Conservation (phyloP, 2,113 vertebrate species). For the Lucifuga dentata region DNA sequence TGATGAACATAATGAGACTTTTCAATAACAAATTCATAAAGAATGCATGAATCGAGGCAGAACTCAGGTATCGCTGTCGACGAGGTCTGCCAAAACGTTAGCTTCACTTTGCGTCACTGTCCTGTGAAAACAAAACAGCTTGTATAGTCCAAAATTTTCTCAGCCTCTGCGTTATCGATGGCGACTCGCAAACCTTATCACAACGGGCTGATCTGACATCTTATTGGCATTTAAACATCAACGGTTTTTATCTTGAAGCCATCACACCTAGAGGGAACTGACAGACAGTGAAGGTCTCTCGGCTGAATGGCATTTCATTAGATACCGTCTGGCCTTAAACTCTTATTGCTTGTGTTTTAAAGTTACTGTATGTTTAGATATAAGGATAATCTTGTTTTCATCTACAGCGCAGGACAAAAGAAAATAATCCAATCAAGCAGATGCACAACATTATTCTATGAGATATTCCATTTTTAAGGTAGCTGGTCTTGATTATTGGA, state of each 20-base stretch:
- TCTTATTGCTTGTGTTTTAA: slow-evolving; percentile 32
- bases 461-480: too few species aligned
- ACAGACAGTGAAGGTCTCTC: slow-evolving; percentile 29
- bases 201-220: slow-evolving; percentile 42
- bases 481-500: too few species aligned
- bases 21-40: slow-evolving; percentile 82
- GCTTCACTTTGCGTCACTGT: slow-evolving; percentile 66
- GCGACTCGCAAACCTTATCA: slow-evolving; percentile 46
- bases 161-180: slow-evolving; percentile 14
- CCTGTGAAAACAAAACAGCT: neutral
- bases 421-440: too few species aligned
- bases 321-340: slow-evolving; percentile 21
- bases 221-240: slow-evolving; percentile 62
- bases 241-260: slow-evolving; percentile 46
- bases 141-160: slow-evolving; percentile 6
- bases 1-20: slow-evolving; percentile 74
- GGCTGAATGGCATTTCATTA: slow-evolving; percentile 39
- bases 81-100: slow-evolving; percentile 40
- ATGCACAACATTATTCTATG: too few species aligned
- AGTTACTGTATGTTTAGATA: slow-evolving; percentile 9
- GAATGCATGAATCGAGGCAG: slow-evolving; percentile 75
- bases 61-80: slow-evolving; percentile 29
- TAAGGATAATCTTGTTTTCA: slow-evolving; percentile 41
- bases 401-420: neutral
- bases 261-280: slow-evolving; percentile 45